These are phyloP conservation scores for Aphelinus certus DNA, from an alignment of 1,140 invertebrate genomes.

Conservation along the genomic window DNA sequence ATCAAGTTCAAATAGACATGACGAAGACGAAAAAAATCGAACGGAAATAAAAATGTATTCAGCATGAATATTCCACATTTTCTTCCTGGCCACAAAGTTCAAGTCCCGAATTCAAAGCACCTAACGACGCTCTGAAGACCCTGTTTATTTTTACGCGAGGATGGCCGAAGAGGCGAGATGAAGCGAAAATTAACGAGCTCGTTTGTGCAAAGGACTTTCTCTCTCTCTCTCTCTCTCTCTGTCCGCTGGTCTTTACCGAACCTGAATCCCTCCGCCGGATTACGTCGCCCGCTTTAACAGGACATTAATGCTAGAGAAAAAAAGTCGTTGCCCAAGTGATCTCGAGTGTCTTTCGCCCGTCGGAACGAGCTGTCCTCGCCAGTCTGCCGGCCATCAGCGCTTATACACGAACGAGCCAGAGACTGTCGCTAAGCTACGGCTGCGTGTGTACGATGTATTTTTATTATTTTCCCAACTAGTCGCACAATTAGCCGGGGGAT, in stretches of 20 bases:
- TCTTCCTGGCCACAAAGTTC: too few relatives aligned
- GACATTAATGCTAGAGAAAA: constrained; percentile 51
- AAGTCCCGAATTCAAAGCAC: too few relatives aligned
- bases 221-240: neutral
- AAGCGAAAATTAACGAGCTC: constrained; percentile 52
- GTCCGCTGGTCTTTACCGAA: constrained; percentile 20
- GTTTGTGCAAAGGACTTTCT: constrained; percentile 45
- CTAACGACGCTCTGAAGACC: too few relatives aligned
- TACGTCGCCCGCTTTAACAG: constrained; percentile 54
- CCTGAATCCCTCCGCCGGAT: constrained; percentile 50
- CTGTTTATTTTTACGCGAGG: neutral
- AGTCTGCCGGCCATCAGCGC: too few relatives aligned
- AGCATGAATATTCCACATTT: neutral
- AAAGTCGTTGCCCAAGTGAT: constrained; percentile 28
- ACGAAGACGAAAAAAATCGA: too few relatives aligned
- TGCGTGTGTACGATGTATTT: too few relatives aligned
- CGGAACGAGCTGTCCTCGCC: too few relatives aligned
- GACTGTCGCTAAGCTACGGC: too few relatives aligned
- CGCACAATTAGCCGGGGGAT: too few relatives aligned
- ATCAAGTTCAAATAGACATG: too few relatives aligned
- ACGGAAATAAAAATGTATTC: constrained; percentile 41
- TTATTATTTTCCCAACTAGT: too few relatives aligned
- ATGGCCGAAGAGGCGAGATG: constrained; percentile 47
- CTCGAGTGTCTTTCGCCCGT: constrained; percentile 22
- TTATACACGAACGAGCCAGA: too few relatives aligned